Conservation (phyloP, 2,113 vertebrate species). For the Strix uralensis region DNA sequence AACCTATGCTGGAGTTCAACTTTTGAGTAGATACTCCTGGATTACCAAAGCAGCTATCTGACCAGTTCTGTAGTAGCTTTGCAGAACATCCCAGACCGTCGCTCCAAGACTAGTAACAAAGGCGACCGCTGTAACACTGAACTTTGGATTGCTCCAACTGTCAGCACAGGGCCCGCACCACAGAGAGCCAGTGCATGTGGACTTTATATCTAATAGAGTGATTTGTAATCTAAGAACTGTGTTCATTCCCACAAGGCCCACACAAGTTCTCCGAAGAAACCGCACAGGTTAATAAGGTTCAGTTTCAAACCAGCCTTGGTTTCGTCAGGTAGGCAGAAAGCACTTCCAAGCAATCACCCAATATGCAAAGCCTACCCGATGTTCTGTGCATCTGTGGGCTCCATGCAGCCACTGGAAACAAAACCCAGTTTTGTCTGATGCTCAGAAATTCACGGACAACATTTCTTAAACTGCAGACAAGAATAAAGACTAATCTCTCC, state of each 20-base stretch:
- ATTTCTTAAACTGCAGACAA: neutral
- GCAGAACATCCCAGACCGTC: neutral
- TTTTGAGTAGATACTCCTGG: neutral
- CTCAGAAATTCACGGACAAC: neutral
- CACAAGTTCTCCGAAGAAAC: neutral
- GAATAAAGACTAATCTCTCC: neutral
- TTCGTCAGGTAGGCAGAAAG: neutral
- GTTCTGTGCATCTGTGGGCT: neutral
- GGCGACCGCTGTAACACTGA: neutral
- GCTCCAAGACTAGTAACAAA: neutral
- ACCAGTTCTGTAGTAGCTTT: neutral
- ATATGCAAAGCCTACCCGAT: neutral
- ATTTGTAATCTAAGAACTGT: neutral
- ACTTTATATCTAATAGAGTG: neutral
- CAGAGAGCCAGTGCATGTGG: neutral
- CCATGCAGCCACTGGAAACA: neutral
- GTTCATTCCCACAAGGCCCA: neutral
- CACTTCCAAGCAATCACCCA: neutral
- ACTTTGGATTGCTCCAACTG: neutral
- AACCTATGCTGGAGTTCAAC: neutral
- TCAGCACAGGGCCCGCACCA: neutral
- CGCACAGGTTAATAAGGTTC: neutral
- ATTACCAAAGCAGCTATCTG: neutral
- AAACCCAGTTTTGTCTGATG: neutral
- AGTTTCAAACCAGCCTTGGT: neutral